Evolutionary conservation across 1,140 invertebrate species (phyloP), one percentile per base, ranked within the genome.

Genomic region (Heliconius eleuchia): DNA sequence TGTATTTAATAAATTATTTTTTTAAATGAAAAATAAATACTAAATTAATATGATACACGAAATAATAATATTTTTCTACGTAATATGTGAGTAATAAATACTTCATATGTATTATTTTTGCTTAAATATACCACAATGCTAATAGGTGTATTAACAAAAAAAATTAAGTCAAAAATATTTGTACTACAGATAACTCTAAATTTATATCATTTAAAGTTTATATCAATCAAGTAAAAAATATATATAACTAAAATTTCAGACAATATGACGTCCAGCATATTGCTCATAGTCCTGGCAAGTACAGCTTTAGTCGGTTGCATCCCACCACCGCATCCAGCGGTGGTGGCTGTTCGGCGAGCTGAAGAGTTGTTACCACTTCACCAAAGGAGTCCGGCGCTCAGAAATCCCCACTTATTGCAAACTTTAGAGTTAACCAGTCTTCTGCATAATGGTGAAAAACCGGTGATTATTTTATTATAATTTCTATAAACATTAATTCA

Each of bases 401-500:
- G 85, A 30, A 90, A 95, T 79, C 91, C 92, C 23, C 85, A 90
- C 55, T 84, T 94, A 18, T 87, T 85, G 37, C 82, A 94, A 39
- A 89, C 95, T 3, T 82, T 96, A 39, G 95, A 95, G 34, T 86
- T 95, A 46, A 94, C 94, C 18, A 96, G 95, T 79, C 93, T 96
- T 87, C 93, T 96, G 70, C 95, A 95, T 60, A 94, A 95, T 19
- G 96, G 95, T 70, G 96, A 96, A 85, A 91, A 92, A 75, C 90
- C 94, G 80, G 96, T 96, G 87, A 34, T 34, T 18, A 71, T 52
- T 52, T 18, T 52, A 52, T 52, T 46, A 11, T 46, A 13, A 46
- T 46, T 46, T 19, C 1, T 19, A 19, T 16, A 52, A 19, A 52
- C 5, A 52, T 19, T 52, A 4, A 52, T 7, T 52, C 6, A 52